phyloP scores from a whole-genome alignment of 2,113 vertebrate genomes.

The Urocitellus parryii region DNA sequence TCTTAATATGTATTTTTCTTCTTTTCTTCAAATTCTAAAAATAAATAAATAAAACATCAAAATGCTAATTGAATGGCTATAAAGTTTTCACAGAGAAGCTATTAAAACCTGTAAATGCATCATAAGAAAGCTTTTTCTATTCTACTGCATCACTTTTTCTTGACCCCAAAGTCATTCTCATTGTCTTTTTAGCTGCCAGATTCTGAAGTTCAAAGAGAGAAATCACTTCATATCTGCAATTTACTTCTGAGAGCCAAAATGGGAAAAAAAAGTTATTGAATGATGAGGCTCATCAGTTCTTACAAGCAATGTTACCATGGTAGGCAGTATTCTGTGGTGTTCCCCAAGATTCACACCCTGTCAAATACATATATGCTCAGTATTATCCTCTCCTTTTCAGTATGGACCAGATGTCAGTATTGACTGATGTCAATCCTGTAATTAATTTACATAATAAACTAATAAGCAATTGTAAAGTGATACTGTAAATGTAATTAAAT shows the following conservation, averaged over 20 bases:
- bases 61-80: constrained; percentile 38
- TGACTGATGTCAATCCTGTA: background rate
- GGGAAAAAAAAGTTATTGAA: background rate
- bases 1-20: background rate
- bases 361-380: background rate
- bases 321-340: background rate
- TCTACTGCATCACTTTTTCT: background rate
- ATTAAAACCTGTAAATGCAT: constrained; percentile 1
- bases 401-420: background rate
- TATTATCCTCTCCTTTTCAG: background rate
- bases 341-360: background rate
- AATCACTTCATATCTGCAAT: background rate
- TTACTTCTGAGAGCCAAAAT: background rate
- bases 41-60: background rate
- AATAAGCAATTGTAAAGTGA: background rate
- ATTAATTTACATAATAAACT: background rate
- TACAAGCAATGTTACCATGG: background rate
- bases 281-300: background rate
- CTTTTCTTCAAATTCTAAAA: background rate
- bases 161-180: background rate
- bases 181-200: background rate
- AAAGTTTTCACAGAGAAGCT: constrained; percentile 16
- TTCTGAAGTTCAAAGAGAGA: background rate
- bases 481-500: background rate
- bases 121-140: background rate